Conservation (phyloP, 1,140 invertebrate genomes). For the Plectrocnemia conspersa region DNA sequence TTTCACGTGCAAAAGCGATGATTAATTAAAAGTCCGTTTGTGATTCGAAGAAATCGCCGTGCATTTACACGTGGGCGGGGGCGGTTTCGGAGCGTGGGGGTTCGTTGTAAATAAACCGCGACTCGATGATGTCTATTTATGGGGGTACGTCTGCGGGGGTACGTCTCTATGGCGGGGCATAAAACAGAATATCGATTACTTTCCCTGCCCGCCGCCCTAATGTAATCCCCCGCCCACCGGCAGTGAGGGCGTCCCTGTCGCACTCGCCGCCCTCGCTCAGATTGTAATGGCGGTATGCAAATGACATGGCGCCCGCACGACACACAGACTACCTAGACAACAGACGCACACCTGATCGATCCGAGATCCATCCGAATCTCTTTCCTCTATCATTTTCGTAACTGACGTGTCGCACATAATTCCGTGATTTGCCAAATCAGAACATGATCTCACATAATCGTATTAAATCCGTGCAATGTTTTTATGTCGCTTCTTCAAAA, state of each 20-base stretch:
- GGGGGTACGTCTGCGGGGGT: slow-evolving; percentile 18
- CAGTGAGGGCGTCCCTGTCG: slow-evolving; percentile 19
- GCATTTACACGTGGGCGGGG: not conserved
- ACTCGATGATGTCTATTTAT: slow-evolving; percentile 34
- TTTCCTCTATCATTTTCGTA: too few relatives aligned
- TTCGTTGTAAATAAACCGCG: slow-evolving; percentile 31
- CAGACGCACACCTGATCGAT: too few relatives aligned
- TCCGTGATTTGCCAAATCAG: too few relatives aligned
- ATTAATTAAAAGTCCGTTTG: too few relatives aligned
- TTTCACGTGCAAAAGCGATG: too few relatives aligned
- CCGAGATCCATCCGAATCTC: too few relatives aligned
- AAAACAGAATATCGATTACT: slow-evolving; percentile 37
- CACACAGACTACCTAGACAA: not conserved
- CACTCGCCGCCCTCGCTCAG: slow-evolving; percentile 26
- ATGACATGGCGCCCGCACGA: slow-evolving; percentile 33
- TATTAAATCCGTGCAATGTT: too few relatives aligned
- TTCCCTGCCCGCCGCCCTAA: slow-evolving; percentile 35
- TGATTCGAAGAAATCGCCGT: too few relatives aligned
- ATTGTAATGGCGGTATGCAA: slow-evolving; percentile 36
- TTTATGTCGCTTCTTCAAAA: too few relatives aligned
- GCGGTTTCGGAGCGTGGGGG: not conserved
- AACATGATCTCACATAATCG: too few relatives aligned
- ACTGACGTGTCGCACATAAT: too few relatives aligned
- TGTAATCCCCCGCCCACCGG: slow-evolving; percentile 35
- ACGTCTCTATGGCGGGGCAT: slow-evolving; percentile 19